Conservation (phyloP, 2,888 invertebrate genomes). For the Gandaritis pyraliata region DNA sequence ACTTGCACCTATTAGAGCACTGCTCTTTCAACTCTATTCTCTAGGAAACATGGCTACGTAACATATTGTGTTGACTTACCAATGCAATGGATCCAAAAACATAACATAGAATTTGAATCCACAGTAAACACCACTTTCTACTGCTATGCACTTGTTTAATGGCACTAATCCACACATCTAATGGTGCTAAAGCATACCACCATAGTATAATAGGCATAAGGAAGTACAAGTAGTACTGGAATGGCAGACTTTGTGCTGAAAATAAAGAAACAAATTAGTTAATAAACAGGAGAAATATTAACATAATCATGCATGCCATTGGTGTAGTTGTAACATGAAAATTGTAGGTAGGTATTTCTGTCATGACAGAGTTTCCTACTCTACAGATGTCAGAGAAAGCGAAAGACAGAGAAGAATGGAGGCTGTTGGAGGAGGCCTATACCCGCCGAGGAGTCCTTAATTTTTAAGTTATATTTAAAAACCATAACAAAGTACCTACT, state of each 20-base stretch:
- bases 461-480: no score
- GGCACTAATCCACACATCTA: conserved; percentile 59
- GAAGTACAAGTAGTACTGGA: conserved; percentile 87
- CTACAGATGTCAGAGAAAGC: no score
- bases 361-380: no score
- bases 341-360: no score
- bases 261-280: conserved; percentile 26
- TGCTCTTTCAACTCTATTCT: no score
- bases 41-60: not conserved
- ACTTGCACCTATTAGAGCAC: no score
- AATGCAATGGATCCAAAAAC: conserved; percentile 80
- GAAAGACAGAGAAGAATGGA: no score
- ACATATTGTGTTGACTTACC: conserved; percentile 64
- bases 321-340: no score
- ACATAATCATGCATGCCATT: no score
- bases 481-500: no score
- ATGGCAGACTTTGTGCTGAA: conserved; percentile 86
- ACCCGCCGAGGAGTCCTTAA: no score
- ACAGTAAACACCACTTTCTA: conserved; percentile 46
- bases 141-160: conserved; percentile 51
- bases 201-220: conserved; percentile 86
- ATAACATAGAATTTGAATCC: conserved; percentile 65
- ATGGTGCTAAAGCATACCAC: conserved; percentile 70
- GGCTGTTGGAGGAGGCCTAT: no score
- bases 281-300: not conserved